A percentile compares a stretch with the other conserved stretches of the same genome.
Conservation (phyloP, 2,888 invertebrate genomes). For the Timema cristinae region DNA sequence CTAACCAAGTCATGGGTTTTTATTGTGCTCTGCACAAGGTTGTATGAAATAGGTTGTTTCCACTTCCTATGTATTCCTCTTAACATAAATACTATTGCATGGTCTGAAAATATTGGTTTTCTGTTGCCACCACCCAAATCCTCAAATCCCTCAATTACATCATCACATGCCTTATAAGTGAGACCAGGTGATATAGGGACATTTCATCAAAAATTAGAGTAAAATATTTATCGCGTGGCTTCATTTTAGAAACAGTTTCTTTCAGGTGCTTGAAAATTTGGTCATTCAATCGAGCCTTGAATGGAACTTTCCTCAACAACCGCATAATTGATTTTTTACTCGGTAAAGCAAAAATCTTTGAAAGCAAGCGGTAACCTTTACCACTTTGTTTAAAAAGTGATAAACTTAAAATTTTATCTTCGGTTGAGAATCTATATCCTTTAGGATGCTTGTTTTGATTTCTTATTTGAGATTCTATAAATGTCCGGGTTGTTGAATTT, state of each 20-base stretch:
- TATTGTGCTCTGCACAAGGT: background rate
- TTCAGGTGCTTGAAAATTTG: slow-evolving; percentile 4
- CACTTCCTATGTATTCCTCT: background rate
- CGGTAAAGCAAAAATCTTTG: background rate
- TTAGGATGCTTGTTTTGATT: background rate
- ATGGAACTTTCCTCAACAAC: background rate
- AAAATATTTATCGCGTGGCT: background rate
- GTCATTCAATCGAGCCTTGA: background rate
- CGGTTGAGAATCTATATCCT: background rate
- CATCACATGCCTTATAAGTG: background rate
- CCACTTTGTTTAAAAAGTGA: background rate
- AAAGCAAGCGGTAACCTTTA: background rate
- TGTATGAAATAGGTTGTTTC: slow-evolving; percentile 6
- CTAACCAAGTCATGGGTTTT: background rate
- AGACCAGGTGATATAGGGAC: background rate
- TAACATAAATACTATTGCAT: background rate
- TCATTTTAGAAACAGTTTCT: background rate
- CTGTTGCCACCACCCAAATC: background rate
- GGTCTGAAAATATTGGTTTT: background rate
- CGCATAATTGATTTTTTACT: background rate
- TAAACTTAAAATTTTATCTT: background rate
- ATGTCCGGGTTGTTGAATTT: background rate
- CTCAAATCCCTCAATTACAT: background rate
- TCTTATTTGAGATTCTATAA: slow-evolving; percentile 11
- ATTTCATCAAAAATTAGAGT: background rate